phyloP scores from a whole-genome alignment of 2,888 invertebrate species.

The Cepaea hortensis region DNA sequence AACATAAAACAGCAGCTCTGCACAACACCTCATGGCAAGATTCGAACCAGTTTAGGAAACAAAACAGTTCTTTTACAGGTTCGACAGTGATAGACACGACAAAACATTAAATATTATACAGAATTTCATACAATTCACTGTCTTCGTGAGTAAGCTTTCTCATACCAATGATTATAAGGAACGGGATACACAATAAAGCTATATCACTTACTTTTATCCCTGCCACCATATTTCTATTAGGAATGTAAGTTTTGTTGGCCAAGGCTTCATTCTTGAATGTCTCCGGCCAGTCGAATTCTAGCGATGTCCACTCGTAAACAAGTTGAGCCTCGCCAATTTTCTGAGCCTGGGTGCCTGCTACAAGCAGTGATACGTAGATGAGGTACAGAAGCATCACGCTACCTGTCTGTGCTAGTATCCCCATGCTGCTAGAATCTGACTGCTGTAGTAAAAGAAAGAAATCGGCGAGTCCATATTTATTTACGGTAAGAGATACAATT shows the following conservation, averaged over 20 bases:
- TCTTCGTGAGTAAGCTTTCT: too few relatives aligned
- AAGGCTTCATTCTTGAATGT: background rate
- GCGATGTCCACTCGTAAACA: constrained; percentile 59
- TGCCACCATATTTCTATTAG: constrained; percentile 20
- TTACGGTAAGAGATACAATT: too few relatives aligned
- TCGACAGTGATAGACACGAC: too few relatives aligned
- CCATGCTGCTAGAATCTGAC: background rate
- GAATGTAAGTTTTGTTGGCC: constrained; percentile 1
- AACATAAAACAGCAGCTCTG: too few relatives aligned
- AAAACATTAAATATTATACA: too few relatives aligned
- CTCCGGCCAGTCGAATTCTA: constrained; percentile 54
- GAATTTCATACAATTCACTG: too few relatives aligned
- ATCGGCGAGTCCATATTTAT: too few relatives aligned
- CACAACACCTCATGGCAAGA: too few relatives aligned
- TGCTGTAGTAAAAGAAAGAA: background rate
- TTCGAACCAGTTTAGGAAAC: too few relatives aligned
- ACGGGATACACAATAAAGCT: too few relatives aligned
- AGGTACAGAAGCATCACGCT: background rate
- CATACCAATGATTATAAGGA: too few relatives aligned
- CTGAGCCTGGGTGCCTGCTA: constrained; percentile 2
- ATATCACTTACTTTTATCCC: constrained; percentile 16
- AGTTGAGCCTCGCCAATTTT: constrained; percentile 29
- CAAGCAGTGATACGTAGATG: background rate
- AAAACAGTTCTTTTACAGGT: too few relatives aligned
- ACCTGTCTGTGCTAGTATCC: background rate